Conservation (phyloP, 2,888 invertebrate genomes). For the Ochropleura plecta region DNA sequence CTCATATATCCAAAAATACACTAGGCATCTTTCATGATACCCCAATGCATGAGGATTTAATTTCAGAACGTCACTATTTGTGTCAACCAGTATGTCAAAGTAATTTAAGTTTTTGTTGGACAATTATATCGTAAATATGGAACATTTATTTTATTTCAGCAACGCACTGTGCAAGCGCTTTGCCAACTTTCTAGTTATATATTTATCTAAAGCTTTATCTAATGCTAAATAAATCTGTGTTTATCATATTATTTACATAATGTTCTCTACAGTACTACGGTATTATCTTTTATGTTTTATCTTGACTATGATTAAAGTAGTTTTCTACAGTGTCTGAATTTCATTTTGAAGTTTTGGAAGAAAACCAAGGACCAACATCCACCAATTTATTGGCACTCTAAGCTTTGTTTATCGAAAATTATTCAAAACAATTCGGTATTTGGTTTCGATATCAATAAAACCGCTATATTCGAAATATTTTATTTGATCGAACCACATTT, state of each 20-base stretch:
- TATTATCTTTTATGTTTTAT: conserved; percentile 47
- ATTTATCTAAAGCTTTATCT: conserved; percentile 67
- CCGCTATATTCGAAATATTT: neutral
- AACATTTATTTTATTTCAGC: conserved; percentile 18
- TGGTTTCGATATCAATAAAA: neutral
- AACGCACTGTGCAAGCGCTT: conserved; percentile 40
- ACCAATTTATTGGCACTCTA: too few relatives aligned
- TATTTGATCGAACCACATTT: neutral
- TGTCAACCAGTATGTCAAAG: neutral
- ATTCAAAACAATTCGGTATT: neutral
- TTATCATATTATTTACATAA: conserved; percentile 71
- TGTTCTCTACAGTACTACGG: conserved; percentile 62
- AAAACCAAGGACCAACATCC: neutral
- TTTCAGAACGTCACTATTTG: neutral
- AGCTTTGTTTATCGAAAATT: neutral
- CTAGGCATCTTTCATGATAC: neutral
- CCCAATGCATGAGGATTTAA: neutral
- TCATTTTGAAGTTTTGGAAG: neutral
- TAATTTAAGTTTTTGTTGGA: neutral
- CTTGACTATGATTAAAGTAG: conserved; percentile 50
- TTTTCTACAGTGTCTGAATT: neutral
- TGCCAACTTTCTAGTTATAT: conserved; percentile 48
- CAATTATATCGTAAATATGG: neutral
- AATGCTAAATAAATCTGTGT: conserved; percentile 68
- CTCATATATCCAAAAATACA: neutral